Evolutionary conservation across 1,140 invertebrate species (phyloP), one percentile per base, ranked within the genome.

Genomic region (Onthophagus taurus): DNA sequence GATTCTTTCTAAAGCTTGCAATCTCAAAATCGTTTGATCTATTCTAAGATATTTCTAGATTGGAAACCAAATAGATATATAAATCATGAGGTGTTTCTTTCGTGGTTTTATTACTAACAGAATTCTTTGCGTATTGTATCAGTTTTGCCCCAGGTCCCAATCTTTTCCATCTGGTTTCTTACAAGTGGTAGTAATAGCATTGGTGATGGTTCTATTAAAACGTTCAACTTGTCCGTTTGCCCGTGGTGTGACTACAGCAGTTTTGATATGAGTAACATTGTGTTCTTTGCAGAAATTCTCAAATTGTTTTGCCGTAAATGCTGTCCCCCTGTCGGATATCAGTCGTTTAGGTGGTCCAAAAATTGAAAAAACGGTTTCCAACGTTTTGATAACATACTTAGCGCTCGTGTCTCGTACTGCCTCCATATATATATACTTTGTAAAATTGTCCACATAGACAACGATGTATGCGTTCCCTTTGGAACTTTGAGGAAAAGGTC

Each of bases 261-360:
- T 64, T 14, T 48, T 19, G 0, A 58, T 36, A 13, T 62, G 56
- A 20, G 45, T 46, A 9, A 65, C 58, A 2, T 44, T 44, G 6
- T 54, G 41, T 8, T 51, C 13, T 8, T 43, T 17, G 31, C 55
- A 56, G 34, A 56, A 54, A 13, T 55, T 34, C 20, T 44, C 34
- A 29, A 65, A 60, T 12, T 38, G 11, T 13, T 56, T 49, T 0
- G 54, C 47, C 0, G 56, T 60, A 38, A 64, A 65, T 5, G 52
- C 38, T 13, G 49, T 54, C 6, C 63, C 63, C 39, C 54, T 34
- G 23, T 69, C 66, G 0, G 47, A 53, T 2, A 63, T 51, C 18
- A 69, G 55, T 6, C 56, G 23, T 11, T 30, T 39, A 0, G 59
- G 57, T 1, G 41, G 34, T 18, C 60, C 55, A 36, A 64, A 61